Conservation (phyloP, 2,113 vertebrate species). For the Piliocolobus tephrosceles region DNA sequence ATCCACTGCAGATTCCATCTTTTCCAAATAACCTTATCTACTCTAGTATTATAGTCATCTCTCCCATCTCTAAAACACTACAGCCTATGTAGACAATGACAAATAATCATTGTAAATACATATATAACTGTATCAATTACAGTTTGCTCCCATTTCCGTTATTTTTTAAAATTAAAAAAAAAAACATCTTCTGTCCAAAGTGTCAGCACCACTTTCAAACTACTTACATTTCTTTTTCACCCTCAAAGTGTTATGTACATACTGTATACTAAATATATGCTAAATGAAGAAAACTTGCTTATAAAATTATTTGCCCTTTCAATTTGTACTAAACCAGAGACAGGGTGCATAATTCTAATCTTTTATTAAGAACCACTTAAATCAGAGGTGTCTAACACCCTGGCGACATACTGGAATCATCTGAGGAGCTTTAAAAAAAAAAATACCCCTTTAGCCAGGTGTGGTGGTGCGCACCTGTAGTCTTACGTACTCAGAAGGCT, state of each 20-base stretch:
- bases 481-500: not conserved
- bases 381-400: not conserved
- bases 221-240: not conserved
- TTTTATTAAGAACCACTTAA: slow-evolving; percentile 1
- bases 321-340: not conserved
- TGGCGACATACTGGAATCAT: not conserved
- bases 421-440: not conserved
- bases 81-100: too few species aligned
- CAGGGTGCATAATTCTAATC: not conserved
- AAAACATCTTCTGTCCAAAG: too few species aligned
- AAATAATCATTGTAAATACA: not conserved
- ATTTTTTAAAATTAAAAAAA: too few species aligned
- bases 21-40: not conserved
- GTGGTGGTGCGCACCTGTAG: not conserved
- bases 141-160: not conserved
- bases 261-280: not conserved
- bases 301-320: slow-evolving; percentile 11
- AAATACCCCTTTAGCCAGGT: not conserved
- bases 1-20: not conserved
- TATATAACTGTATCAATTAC: not conserved
- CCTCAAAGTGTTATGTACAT: not conserved
- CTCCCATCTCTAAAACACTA: not conserved
- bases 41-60: not conserved
- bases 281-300: not conserved
- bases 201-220: not conserved